These are phyloP conservation scores for Carettochelys insculpta DNA, from an alignment of 2,113 vertebrate species.

Conservation along the genomic window DNA sequence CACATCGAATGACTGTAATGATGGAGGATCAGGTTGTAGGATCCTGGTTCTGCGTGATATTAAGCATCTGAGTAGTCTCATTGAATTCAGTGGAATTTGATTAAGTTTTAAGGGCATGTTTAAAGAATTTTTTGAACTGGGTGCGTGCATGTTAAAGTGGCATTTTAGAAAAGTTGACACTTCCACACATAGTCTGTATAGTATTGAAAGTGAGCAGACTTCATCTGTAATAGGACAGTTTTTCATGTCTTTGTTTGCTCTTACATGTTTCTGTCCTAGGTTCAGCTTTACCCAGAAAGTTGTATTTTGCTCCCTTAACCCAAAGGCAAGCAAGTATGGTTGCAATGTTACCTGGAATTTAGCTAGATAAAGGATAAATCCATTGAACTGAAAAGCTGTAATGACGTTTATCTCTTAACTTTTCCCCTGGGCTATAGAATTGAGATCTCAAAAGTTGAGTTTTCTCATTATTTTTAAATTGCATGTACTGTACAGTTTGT, in stretches of 20 bases:
- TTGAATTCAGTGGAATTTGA: not conserved
- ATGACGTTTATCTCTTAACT: conserved; percentile 42
- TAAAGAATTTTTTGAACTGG: not conserved
- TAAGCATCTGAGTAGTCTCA: not conserved
- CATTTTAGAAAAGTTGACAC: not conserved
- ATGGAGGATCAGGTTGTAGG: not conserved
- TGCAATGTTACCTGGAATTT: not conserved
- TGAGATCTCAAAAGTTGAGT: conserved; percentile 61
- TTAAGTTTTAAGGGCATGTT: not conserved
- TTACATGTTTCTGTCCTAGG: accelerated
- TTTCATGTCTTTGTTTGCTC: not conserved
- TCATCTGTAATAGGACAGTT: not conserved
- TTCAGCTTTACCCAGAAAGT: not conserved
- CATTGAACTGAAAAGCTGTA: conserved; percentile 24
- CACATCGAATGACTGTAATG: not conserved
- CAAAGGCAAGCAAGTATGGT: not conserved
- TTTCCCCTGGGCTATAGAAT: conserved; percentile 56
- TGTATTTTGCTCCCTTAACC: not conserved
- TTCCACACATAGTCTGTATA: not conserved
- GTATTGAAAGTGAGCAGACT: not conserved
- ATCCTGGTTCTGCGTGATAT: not conserved
- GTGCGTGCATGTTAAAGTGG: not conserved
- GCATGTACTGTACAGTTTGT: not conserved
- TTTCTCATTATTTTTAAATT: conserved; percentile 54
- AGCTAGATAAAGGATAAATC: conserved; percentile 38